A percentile compares a stretch with the other conserved stretches of the same genome.
Conservation (phyloP, 1,140 invertebrate species). For the Lasioglossum baleicum region DNA sequence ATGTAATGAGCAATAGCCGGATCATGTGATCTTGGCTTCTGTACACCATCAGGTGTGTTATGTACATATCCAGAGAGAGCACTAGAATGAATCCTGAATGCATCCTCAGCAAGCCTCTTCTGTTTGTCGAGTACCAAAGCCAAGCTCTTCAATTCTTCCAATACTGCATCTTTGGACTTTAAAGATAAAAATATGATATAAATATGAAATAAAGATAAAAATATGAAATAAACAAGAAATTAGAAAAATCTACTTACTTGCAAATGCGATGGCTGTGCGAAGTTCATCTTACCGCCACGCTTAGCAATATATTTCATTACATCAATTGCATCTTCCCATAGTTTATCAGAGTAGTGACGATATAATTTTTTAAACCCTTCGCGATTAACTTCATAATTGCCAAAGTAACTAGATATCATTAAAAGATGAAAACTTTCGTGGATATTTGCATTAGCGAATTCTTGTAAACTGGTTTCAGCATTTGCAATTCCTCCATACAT, state of each 20-base stretch:
- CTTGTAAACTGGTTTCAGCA: constrained; percentile 78
- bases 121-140: constrained; percentile 87
- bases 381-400: constrained; percentile 87
- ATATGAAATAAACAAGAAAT: too few species aligned
- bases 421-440: constrained; percentile 87
- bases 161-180: constrained; percentile 27
- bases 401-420: constrained; percentile 87
- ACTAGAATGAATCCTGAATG: constrained; percentile 83
- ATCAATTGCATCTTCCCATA: constrained; percentile 87
- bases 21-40: constrained; percentile 58
- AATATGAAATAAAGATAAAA: too few species aligned
- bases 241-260: constrained; percentile 35
- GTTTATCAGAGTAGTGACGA: constrained; percentile 85
- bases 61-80: constrained; percentile 31
- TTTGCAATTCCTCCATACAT: constrained; percentile 83
- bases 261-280: constrained; percentile 71
- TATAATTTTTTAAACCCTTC: constrained; percentile 88
- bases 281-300: constrained; percentile 83
- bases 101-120: constrained; percentile 85
- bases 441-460: constrained; percentile 84
- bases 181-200: constrained; percentile 42
- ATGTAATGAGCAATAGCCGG: constrained; percentile 84
- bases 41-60: too few species aligned
- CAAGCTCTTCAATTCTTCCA: constrained; percentile 85
- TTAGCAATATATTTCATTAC: constrained; percentile 88